These are phyloP conservation scores for Coelogynopora nodosa DNA, from an alignment of 2,888 invertebrate genomes.

Conservation along the genomic window DNA sequence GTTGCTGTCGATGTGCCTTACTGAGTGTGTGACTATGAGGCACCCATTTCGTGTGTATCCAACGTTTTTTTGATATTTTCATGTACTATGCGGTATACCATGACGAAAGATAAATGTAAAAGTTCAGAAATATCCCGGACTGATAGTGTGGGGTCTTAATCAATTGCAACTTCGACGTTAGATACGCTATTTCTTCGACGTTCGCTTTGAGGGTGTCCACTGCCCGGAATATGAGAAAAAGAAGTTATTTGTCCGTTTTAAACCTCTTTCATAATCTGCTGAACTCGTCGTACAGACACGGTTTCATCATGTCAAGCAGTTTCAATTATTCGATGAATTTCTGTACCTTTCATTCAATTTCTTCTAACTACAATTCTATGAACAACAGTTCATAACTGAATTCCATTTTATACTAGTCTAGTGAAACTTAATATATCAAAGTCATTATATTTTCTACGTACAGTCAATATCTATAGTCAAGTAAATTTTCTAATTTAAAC, in stretches of 20 bases:
- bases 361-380: neutral
- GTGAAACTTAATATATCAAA: too few species aligned
- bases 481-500: too few species aligned
- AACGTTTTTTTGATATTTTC: neutral
- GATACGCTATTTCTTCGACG: neutral
- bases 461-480: too few species aligned
- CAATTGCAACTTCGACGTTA: neutral
- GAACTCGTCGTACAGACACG: neutral
- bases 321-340: constrained; percentile 1
- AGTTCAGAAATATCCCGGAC: neutral
- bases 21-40: neutral
- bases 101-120: neutral
- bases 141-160: neutral
- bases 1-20: neutral
- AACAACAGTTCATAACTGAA: neutral
- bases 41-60: neutral
- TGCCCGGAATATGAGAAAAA: constrained; percentile 8
- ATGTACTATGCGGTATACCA: neutral
- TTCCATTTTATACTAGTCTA: neutral
- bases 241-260: neutral
- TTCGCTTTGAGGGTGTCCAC: neutral
- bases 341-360: neutral
- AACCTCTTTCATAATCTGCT: neutral
- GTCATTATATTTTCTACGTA: too few species aligned
- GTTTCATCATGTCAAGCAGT: neutral